phyloP scores from a whole-genome alignment of 1,140 invertebrate genomes.

The Notospermus geniculatus region DNA sequence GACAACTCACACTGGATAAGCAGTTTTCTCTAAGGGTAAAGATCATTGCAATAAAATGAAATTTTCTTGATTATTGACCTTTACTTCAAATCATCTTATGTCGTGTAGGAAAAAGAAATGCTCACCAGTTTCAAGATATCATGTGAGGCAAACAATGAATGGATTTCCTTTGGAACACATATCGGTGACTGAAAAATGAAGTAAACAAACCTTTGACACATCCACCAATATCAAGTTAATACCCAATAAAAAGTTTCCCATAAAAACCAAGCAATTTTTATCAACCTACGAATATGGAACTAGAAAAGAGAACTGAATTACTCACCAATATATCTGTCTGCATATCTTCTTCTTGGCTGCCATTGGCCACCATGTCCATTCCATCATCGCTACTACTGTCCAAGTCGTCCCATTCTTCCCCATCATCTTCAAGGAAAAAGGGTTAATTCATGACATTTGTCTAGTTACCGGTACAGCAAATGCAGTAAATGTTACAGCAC shows the following conservation, averaged over 20 bases:
- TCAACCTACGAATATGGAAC: background rate
- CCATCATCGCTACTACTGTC: slow-evolving; percentile 40
- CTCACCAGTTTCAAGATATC: slow-evolving; percentile 59
- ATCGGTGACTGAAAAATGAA: slow-evolving; percentile 29
- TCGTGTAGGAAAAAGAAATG: no score
- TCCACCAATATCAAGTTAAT: no score
- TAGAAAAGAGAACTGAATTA: background rate
- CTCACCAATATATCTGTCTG: slow-evolving; percentile 25
- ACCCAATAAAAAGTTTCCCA: no score
- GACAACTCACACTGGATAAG: no score
- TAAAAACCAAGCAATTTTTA: background rate
- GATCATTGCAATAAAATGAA: no score
- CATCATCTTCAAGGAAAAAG: slow-evolving; percentile 44
- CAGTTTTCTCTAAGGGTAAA: no score
- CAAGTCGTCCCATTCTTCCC: slow-evolving; percentile 58
- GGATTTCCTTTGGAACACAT: slow-evolving; percentile 40
- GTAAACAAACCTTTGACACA: no score
- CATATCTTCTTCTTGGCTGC: slow-evolving; percentile 29
- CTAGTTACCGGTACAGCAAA: no score
- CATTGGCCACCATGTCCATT: slow-evolving; percentile 34
- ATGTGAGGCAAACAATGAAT: slow-evolving; percentile 58
- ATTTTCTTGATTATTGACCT: no score
- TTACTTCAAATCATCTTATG: no score
- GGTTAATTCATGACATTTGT: no score
- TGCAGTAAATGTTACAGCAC: no score